phyloP scores from a whole-genome alignment of 2,888 invertebrate species.

The Philereme transversata region DNA sequence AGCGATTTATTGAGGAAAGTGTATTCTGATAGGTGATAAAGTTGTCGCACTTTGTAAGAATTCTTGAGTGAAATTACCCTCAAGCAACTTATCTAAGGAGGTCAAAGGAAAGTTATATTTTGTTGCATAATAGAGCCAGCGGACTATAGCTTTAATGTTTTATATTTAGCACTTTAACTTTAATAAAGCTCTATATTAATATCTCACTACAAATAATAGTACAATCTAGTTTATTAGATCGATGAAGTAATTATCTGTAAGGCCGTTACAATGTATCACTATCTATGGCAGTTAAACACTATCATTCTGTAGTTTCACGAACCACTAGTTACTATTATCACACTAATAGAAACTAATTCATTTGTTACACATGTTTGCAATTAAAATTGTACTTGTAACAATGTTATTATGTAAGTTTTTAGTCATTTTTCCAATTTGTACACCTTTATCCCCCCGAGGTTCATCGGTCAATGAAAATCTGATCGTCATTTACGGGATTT shows the following conservation, averaged over 20 bases:
- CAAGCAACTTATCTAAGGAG: background rate
- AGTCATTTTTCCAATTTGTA: too few species aligned
- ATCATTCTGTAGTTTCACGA: constrained; percentile 6
- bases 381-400: too few species aligned
- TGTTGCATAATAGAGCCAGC: too few species aligned
- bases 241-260: constrained; percentile 17
- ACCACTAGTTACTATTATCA: background rate
- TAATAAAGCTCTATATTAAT: background rate
- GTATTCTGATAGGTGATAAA: constrained; percentile 14
- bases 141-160: background rate
- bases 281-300: constrained; percentile 6
- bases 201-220: constrained; percentile 5
- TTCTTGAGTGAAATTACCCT: constrained; percentile 16
- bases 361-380: too few species aligned
- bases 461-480: too few species aligned
- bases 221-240: constrained; percentile 12
- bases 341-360: too few species aligned
- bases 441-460: too few species aligned
- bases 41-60: constrained; percentile 10
- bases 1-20: constrained; percentile 27
- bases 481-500: too few species aligned
- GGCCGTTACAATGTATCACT: constrained; percentile 8
- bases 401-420: too few species aligned
- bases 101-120: too few species aligned
- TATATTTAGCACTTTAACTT: background rate